Evolutionary conservation across 2,888 invertebrate species (phyloP).

Genomic region (Chloroclystis v-ata): DNA sequence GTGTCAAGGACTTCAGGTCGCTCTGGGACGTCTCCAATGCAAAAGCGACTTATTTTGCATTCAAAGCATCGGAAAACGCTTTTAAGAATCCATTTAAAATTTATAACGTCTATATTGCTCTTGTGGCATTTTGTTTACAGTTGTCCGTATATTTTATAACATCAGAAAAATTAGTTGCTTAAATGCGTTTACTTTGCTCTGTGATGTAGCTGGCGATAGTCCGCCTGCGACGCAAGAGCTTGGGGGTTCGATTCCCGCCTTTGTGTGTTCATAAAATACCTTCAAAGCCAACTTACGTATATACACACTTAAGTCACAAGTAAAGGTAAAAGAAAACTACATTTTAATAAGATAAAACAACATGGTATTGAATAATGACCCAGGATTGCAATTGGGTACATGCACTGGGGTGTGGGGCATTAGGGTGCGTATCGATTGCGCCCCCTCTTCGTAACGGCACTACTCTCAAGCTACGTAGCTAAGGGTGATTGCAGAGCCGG

Average conservation of each 20-base stretch:
- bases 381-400: slow-evolving; percentile 34
- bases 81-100: slow-evolving; percentile 42
- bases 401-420: slow-evolving; percentile 51
- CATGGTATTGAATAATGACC: slow-evolving; percentile 25
- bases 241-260: no score
- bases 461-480: slow-evolving; percentile 41
- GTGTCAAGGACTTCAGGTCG: slow-evolving; percentile 16
- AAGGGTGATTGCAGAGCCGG: slow-evolving; percentile 10
- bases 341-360: no score
- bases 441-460: slow-evolving; percentile 48
- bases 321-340: no score
- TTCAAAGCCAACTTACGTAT: no score
- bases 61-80: slow-evolving; percentile 43
- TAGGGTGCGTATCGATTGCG: slow-evolving; percentile 73
- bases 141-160: slow-evolving; percentile 14
- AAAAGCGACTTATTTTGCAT: slow-evolving; percentile 47
- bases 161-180: no score
- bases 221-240: no score
- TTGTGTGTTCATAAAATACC: no score
- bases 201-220: no score
- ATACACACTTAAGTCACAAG: no score
- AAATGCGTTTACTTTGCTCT: no score
- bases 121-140: slow-evolving; percentile 19
- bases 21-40: slow-evolving; percentile 37
- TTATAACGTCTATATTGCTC: slow-evolving; percentile 31